Percentiles rank a stretch among this genome's conserved stretches.
These are phyloP conservation scores for Athalia rosae DNA, from an alignment of 2,888 invertebrate species.

Conservation along the genomic window DNA sequence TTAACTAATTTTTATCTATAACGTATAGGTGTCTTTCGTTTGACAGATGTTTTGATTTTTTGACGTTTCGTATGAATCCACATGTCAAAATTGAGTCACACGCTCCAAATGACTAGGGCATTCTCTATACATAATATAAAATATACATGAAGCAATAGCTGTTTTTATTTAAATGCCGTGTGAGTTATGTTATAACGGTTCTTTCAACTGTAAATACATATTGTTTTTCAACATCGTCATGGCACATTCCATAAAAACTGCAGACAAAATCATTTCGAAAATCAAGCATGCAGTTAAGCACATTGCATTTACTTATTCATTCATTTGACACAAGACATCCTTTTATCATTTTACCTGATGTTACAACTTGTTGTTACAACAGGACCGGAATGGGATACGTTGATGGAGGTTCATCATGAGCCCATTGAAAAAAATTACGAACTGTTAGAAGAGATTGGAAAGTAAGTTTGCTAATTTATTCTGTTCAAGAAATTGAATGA, in stretches of 20 bases:
- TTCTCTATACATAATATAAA: background rate
- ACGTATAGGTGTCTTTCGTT: slow-evolving; percentile 4
- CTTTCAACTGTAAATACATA: no score
- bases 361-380: background rate
- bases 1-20: background rate
- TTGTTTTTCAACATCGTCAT: background rate
- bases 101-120: background rate
- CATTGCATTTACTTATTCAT: background rate
- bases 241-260: background rate
- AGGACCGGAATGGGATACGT: slow-evolving; percentile 70
- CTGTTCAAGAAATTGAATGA: no score
- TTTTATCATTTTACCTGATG: slow-evolving; percentile 3
- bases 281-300: background rate
- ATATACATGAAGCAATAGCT: background rate
- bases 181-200: no score
- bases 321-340: no score
- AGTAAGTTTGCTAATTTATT: slow-evolving; percentile 68
- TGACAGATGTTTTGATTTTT: slow-evolving; percentile 36
- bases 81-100: background rate
- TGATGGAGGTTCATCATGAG: slow-evolving; percentile 74
- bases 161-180: no score
- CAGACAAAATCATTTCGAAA: background rate
- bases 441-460: slow-evolving; percentile 76
- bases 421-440: slow-evolving; percentile 76
- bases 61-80: slow-evolving; percentile 10